A percentile compares a stretch with the other conserved stretches of the same genome.
phyloP scores from a whole-genome alignment of 2,888 invertebrate species.

The Amblyjoppa proteus region DNA sequence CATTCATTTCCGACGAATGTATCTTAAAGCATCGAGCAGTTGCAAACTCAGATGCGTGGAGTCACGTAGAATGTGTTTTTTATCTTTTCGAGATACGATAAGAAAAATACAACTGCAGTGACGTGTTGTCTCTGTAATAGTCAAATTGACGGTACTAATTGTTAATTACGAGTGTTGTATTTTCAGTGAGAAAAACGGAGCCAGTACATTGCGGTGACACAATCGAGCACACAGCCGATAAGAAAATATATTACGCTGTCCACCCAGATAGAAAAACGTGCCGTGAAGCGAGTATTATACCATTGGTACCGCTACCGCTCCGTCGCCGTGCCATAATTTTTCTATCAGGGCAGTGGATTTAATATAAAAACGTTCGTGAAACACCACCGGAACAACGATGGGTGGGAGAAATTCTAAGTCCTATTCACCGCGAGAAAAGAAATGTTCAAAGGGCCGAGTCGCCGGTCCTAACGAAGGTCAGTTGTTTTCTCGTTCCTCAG shows the following conservation, averaged over 20 bases:
- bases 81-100: constrained; percentile 1
- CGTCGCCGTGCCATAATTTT: no score
- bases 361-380: background rate
- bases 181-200: background rate
- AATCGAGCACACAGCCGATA: background rate
- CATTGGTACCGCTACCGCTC: no score
- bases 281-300: no score
- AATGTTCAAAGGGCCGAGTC: constrained; percentile 67
- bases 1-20: background rate
- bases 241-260: background rate
- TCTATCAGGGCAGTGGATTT: background rate
- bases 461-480: constrained; percentile 50
- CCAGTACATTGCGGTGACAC: background rate
- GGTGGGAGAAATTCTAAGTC: constrained; percentile 76
- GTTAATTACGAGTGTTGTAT: background rate
- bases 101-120: background rate
- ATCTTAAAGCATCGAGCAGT: background rate
- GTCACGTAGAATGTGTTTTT: constrained; percentile 2
- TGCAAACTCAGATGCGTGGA: background rate
- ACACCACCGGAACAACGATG: constrained; percentile 64
- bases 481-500: constrained; percentile 20
- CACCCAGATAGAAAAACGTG: background rate
- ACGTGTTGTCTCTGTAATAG: background rate
- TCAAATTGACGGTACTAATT: background rate
- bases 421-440: constrained; percentile 75